These are phyloP conservation scores for Pantherophis alleghaniensis DNA, from an alignment of 2,797 vertebrate genomes.

Conservation along the genomic window DNA sequence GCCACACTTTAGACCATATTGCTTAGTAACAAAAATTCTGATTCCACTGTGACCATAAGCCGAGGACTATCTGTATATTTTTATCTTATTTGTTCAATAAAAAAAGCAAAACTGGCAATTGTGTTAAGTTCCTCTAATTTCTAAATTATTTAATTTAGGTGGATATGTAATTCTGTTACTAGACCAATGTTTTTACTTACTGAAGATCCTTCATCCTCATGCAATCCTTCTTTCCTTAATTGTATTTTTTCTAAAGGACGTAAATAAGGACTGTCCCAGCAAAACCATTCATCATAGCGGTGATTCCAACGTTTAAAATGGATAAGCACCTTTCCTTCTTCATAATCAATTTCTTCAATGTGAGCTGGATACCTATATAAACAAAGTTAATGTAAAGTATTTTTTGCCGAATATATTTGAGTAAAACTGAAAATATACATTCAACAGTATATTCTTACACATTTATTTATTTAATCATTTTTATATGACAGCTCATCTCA, in stretches of 20 bases:
- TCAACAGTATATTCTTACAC: background rate
- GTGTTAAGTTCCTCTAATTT: background rate
- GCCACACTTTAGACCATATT: background rate
- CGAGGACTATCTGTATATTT: background rate
- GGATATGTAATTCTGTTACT: background rate
- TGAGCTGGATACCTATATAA: slow-evolving; percentile 89
- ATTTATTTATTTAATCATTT: background rate
- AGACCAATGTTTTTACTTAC: slow-evolving; percentile 66
- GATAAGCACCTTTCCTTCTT: slow-evolving; percentile 94
- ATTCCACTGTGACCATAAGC: background rate
- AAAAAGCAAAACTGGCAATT: background rate
- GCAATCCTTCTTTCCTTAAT: slow-evolving; percentile 83
- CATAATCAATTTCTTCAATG: slow-evolving; percentile 97
- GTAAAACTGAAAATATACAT: background rate
- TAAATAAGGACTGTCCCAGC: slow-evolving; percentile 95
- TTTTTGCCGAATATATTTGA: slow-evolving; percentile 8
- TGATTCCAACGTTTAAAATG: slow-evolving; percentile 99
- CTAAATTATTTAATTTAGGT: background rate
- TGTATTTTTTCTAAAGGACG: slow-evolving; percentile 94
- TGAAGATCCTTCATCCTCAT: slow-evolving; percentile 75
- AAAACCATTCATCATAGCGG: slow-evolving; percentile 98
- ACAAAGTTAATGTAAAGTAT: slow-evolving; percentile 29
- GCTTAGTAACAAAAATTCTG: background rate
- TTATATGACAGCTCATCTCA: background rate
- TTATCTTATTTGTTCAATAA: background rate